Conservation (phyloP, 2,888 invertebrate species). For the Perdita meconis region DNA sequence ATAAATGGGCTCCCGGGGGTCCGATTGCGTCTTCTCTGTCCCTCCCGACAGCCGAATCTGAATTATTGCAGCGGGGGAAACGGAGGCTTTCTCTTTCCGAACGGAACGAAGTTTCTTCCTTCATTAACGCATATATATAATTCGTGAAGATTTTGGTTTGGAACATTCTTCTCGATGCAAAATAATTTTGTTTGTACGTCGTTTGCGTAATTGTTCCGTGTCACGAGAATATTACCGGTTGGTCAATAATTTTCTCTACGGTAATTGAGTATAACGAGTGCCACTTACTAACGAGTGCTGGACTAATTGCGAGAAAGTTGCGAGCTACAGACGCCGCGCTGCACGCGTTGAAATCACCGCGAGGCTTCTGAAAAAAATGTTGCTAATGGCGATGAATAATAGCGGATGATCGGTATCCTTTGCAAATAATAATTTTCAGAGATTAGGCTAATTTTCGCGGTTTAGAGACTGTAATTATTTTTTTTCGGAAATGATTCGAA, state of each 20-base stretch:
- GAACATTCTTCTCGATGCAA: not conserved
- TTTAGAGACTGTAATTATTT: too few relatives aligned
- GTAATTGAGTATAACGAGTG: not conserved
- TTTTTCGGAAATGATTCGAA: too few relatives aligned
- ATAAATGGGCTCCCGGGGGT: not conserved
- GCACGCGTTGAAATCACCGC: constrained; percentile 8
- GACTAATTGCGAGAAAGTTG: not conserved
- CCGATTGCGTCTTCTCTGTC: too few relatives aligned
- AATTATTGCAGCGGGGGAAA: too few relatives aligned
- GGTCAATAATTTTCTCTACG: not conserved
- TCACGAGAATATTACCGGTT: not conserved
- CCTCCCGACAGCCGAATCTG: not conserved
- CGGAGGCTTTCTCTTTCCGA: too few relatives aligned
- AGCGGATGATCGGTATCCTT: not conserved
- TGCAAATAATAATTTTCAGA: too few relatives aligned
- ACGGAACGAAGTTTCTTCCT: too few relatives aligned
- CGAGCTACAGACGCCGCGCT: not conserved
- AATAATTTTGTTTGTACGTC: not conserved
- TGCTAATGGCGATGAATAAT: not conserved
- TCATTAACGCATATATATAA: too few relatives aligned
- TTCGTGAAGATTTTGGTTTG: too few relatives aligned
- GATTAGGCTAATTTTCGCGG: too few relatives aligned
- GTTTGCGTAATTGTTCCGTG: not conserved
- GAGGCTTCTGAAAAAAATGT: not conserved
- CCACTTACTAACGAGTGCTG: not conserved